Conservation (phyloP, 92 coral and sea anemone genomes). For the Zoanthus solanderi region DNA sequence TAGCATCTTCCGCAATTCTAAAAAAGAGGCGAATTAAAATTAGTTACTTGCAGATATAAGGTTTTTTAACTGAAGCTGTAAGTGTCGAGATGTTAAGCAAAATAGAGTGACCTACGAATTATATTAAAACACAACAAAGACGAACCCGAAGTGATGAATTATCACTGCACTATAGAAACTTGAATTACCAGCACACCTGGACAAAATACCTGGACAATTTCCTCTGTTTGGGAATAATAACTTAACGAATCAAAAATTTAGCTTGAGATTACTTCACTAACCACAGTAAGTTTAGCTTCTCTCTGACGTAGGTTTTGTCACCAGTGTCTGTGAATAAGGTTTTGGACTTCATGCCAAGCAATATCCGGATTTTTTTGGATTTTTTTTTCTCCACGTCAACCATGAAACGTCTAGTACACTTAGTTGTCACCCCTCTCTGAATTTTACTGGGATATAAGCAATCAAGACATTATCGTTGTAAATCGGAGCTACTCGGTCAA, state of each 20-base stretch:
- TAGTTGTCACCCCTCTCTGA: neutral
- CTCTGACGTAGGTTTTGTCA: neutral
- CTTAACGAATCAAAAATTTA: neutral
- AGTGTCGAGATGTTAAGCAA: neutral
- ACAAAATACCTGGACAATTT: neutral
- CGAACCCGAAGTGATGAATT: neutral
- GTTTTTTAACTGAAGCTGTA: neutral
- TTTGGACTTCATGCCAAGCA: neutral
- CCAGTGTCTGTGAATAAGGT: neutral
- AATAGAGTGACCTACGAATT: neutral
- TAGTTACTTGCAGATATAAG: neutral
- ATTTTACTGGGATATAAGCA: neutral
- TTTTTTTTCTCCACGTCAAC: neutral
- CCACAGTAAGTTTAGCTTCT: neutral
- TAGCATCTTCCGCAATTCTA: slow-evolving; percentile 22
- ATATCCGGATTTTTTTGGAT: neutral
- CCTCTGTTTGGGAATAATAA: neutral
- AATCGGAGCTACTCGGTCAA: neutral
- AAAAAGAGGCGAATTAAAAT: slow-evolving; percentile 15
- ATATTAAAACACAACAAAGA: neutral
- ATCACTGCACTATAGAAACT: neutral
- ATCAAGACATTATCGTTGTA: neutral
- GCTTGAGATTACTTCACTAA: neutral
- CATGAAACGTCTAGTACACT: neutral
- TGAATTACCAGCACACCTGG: neutral